Evolutionary conservation across 2,113 vertebrate genomes (phyloP).

Genomic region (Microcebus murinus): DNA sequence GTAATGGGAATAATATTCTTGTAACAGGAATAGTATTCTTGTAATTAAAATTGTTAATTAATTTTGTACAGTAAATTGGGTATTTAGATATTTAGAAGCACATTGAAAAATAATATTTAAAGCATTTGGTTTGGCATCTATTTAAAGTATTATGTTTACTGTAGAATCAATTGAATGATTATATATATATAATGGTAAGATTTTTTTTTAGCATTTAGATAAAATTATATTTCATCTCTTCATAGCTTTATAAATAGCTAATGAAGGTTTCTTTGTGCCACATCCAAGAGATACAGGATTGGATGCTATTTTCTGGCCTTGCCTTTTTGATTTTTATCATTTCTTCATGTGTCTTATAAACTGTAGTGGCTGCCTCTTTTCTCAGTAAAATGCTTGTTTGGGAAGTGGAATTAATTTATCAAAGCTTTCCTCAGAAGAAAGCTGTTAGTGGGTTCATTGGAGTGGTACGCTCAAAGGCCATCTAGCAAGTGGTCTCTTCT

Average conservation of each 20-base stretch:
- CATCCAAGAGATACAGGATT: background rate
- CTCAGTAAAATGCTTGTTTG: conserved; percentile 9
- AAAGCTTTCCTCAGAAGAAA: background rate
- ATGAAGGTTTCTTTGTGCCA: background rate
- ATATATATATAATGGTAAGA: background rate
- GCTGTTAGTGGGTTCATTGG: background rate
- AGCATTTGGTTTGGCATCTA: conserved; percentile 8
- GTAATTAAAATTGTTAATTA: conserved; percentile 23
- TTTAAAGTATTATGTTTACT: conserved; percentile 13
- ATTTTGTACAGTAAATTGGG: background rate
- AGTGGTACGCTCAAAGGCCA: background rate
- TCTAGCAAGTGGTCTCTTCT: background rate
- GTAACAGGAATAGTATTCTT: conserved; percentile 8
- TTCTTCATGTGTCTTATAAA: background rate
- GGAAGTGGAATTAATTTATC: conserved; percentile 17
- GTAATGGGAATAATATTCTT: background rate
- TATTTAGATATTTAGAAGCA: conserved; percentile 17
- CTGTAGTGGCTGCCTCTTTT: background rate
- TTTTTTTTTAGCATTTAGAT: background rate
- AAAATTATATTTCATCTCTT: conserved; percentile 33
- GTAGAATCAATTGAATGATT: background rate
- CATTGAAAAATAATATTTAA: conserved; percentile 31
- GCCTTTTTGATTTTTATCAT: background rate
- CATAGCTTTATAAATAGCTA: background rate
- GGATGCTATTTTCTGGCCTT: background rate